Conservation (phyloP, 2,888 invertebrate species). For the Caenorhabditis sp. region DNA sequence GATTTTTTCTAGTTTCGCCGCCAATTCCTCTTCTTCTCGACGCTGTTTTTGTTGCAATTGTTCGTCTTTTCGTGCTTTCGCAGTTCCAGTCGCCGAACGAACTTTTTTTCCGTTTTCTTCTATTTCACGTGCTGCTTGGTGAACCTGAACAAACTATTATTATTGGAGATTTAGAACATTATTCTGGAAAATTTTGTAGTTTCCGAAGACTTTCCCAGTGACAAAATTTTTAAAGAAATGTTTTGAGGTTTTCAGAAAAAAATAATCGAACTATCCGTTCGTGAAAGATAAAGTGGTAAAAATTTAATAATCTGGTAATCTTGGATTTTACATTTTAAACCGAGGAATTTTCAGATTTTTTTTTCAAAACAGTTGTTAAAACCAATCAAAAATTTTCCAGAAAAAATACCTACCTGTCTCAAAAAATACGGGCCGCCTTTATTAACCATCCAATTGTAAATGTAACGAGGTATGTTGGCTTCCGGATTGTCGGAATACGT, state of each 20-base stretch:
- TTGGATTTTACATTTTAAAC: too few species aligned
- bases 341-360: too few species aligned
- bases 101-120: conserved; percentile 39
- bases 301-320: too few species aligned
- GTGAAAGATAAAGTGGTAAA: too few species aligned
- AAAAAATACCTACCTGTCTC: conserved; percentile 41
- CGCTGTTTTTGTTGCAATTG: conserved; percentile 6
- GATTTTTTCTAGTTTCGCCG: not conserved
- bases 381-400: too few species aligned
- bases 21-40: conserved; percentile 1
- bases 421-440: conserved; percentile 71
- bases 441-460: conserved; percentile 74
- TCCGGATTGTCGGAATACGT: conserved; percentile 75
- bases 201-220: too few species aligned
- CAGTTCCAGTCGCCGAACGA: conserved; percentile 37
- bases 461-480: conserved; percentile 73
- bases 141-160: conserved; percentile 24
- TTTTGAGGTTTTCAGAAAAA: too few species aligned
- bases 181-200: not conserved
- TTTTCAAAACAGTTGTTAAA: too few species aligned
- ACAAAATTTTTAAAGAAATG: too few species aligned
- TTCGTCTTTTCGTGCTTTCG: conserved; percentile 11
- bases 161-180: too few species aligned
- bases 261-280: too few species aligned
- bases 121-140: conserved; percentile 46